Conservation (phyloP, 2,113 vertebrate species). For the Bothrops jararaca region DNA sequence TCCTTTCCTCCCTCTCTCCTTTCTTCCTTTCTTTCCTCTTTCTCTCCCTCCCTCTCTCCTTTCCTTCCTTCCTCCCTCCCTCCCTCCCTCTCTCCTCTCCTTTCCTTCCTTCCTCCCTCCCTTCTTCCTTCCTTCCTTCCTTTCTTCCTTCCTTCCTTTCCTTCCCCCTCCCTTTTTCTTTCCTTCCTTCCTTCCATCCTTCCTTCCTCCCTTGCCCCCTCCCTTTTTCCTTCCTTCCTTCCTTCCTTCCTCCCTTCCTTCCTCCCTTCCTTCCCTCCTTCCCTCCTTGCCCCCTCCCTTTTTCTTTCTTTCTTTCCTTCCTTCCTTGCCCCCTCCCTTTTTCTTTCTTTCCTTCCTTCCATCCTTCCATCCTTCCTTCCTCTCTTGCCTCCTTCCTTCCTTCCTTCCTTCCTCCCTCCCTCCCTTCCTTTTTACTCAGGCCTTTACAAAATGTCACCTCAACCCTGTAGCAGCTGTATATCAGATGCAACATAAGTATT, state of each 20-base stretch:
- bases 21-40: background rate
- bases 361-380: too few relatives aligned
- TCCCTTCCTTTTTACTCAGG: background rate
- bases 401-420: fast-evolving
- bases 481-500: background rate
- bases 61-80: too few relatives aligned
- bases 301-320: too few relatives aligned
- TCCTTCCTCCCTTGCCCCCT: background rate
- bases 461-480: background rate
- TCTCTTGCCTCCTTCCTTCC: background rate
- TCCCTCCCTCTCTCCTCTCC: fast-evolving
- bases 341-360: too few relatives aligned
- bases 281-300: too few relatives aligned
- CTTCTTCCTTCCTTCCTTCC: background rate
- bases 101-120: background rate
- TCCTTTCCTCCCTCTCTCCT: background rate
- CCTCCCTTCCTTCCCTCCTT: too few relatives aligned
- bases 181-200: fast-evolving
- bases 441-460: background rate
- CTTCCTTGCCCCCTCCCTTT: too few relatives aligned
- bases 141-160: background rate
- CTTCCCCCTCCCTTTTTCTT: too few relatives aligned
- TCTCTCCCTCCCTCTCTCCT: too few relatives aligned
- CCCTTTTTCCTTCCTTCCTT: too few relatives aligned
- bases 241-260: too few relatives aligned